Percentiles rank a stretch among this genome's conserved stretches.
Conservation (phyloP, 1,140 invertebrate species). For the Drosophila murphyi region DNA sequence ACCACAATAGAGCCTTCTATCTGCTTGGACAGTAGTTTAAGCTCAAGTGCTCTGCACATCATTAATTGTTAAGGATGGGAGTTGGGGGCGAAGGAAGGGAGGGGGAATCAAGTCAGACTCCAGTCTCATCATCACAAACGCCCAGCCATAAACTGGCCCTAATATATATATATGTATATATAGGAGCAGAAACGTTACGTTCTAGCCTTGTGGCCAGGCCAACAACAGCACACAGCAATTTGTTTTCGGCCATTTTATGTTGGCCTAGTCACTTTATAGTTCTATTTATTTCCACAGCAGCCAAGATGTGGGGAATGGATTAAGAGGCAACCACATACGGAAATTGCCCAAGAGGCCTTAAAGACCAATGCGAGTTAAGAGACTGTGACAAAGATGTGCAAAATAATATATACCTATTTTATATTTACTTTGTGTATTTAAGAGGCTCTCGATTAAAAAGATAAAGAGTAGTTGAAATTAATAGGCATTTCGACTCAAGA, state of each 20-base stretch:
- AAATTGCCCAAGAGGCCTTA: not conserved
- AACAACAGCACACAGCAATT: conserved; percentile 28
- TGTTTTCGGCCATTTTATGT: conserved; percentile 34
- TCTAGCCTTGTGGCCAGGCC: conserved; percentile 44
- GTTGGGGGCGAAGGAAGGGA: not conserved
- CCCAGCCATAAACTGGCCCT: conserved; percentile 32
- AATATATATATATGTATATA: conserved; percentile 9
- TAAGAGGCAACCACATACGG: conserved; percentile 10
- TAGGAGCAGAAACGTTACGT: conserved; percentile 34
- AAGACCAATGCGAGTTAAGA: conserved; percentile 12
- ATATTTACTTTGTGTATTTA: not conserved
- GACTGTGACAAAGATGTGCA: conserved; percentile 16
- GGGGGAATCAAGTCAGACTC: not conserved
- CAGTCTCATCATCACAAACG: conserved; percentile 5
- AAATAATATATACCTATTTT: conserved; percentile 1
- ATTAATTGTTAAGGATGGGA: conserved; percentile 20
- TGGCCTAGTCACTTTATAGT: conserved; percentile 48
- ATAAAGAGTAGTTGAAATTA: not conserved
- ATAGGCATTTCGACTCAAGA: not conserved
- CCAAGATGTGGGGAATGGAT: conserved; percentile 9
- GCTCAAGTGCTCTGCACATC: conserved; percentile 30
- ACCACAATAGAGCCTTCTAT: conserved; percentile 24
- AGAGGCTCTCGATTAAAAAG: conserved; percentile 1
- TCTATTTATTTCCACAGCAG: conserved; percentile 41
- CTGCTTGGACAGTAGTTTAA: not conserved